Conservation (phyloP, 2,113 vertebrate genomes). For the Narcine bancroftii region DNA sequence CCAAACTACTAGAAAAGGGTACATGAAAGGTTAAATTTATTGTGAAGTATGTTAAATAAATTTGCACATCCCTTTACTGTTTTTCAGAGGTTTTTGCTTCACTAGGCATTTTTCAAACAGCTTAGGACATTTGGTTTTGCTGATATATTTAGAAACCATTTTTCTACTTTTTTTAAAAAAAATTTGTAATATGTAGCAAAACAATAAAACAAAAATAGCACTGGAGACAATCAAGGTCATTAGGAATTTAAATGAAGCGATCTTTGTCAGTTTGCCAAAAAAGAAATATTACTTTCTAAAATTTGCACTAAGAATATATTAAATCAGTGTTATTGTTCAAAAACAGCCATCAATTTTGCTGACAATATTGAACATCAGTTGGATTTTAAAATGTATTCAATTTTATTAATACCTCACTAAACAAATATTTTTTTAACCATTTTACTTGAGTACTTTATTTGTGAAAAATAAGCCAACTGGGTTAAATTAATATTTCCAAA, state of each 20-base stretch:
- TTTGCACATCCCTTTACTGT: neutral
- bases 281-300: neutral
- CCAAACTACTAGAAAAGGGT: neutral
- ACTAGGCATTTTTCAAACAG: neutral
- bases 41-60: neutral
- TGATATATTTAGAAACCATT: neutral
- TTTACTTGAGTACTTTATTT: neutral
- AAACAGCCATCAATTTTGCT: neutral
- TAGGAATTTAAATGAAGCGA: neutral
- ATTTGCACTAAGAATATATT: neutral
- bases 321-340: neutral
- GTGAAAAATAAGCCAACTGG: neutral
- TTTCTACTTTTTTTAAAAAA: neutral
- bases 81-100: neutral
- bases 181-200: neutral
- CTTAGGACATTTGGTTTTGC: neutral
- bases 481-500: neutral
- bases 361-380: neutral
- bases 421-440: neutral
- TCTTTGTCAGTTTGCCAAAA: neutral
- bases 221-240: neutral
- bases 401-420: neutral
- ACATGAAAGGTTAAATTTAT: neutral
- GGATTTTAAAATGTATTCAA: neutral
- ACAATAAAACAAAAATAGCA: neutral